Evolutionary conservation across 2,888 invertebrate genomes (phyloP).

Genomic region (Zootermopsis nevadensis): DNA sequence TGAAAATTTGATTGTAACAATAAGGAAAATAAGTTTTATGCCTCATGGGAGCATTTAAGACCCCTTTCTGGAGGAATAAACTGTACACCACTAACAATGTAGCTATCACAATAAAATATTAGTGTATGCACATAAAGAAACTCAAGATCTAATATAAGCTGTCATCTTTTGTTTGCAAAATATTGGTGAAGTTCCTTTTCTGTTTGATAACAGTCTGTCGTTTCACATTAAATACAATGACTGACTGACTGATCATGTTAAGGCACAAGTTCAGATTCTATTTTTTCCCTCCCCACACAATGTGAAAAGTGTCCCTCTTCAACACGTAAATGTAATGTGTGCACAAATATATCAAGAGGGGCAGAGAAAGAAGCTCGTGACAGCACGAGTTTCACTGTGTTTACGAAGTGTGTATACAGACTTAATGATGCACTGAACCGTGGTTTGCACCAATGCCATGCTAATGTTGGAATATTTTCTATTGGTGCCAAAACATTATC

Average conservation of each 20-base stretch:
- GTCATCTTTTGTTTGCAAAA: background rate
- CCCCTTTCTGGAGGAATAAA: background rate
- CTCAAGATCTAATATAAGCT: background rate
- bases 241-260: slow-evolving; percentile 36
- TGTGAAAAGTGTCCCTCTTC: slow-evolving; percentile 11
- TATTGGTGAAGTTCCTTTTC: background rate
- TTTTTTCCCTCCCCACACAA: slow-evolving; percentile 9
- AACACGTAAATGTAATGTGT: slow-evolving; percentile 7
- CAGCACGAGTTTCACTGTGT: background rate
- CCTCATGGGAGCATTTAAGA: background rate
- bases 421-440: background rate
- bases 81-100: background rate
- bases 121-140: background rate
- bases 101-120: background rate
- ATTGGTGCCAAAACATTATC: slow-evolving; percentile 33
- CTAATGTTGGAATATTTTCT: background rate
- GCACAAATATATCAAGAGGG: slow-evolving; percentile 6
- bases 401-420: background rate
- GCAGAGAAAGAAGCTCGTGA: slow-evolving; percentile 13
- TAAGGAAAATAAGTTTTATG: background rate
- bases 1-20: background rate
- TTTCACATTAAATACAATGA: background rate
- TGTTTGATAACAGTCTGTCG: slow-evolving; percentile 3
- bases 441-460: slow-evolving; percentile 21
- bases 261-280: slow-evolving; percentile 30